Evolutionary conservation across 2,888 invertebrate genomes (phyloP).

Genomic region (Ophonus ardosiacus): DNA sequence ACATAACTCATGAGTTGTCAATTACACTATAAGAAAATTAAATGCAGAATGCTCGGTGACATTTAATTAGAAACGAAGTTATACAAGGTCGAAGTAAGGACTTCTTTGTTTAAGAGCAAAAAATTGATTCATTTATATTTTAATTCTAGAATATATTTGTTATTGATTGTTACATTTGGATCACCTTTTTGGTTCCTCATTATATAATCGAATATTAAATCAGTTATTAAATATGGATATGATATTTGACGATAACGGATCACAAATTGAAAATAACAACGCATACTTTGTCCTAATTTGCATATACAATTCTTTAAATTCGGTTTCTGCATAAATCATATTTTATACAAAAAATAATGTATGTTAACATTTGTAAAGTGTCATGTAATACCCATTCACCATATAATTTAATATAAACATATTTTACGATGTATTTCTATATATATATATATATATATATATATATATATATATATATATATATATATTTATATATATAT

Average conservation of each 20-base stretch:
- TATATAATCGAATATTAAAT: background rate
- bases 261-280: background rate
- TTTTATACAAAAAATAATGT: too few species aligned
- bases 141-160: background rate
- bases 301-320: background rate
- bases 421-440: too few species aligned
- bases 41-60: constrained; percentile 15
- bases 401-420: too few species aligned
- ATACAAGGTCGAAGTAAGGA: constrained; percentile 27
- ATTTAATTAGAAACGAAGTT: constrained; percentile 8
- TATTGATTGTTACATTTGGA: background rate
- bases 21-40: constrained; percentile 26
- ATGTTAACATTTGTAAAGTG: too few species aligned
- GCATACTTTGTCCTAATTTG: background rate
- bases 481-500: too few species aligned
- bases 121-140: background rate
- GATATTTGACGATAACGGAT: background rate
- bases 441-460: too few species aligned
- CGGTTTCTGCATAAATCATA: too few species aligned
- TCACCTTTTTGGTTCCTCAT: background rate
- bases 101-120: constrained; percentile 11
- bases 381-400: too few species aligned
- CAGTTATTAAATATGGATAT: background rate
- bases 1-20: background rate
- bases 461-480: too few species aligned